These are phyloP conservation scores for Lophochroa leadbeateri DNA, from an alignment of 2,113 vertebrate genomes.

Conservation along the genomic window DNA sequence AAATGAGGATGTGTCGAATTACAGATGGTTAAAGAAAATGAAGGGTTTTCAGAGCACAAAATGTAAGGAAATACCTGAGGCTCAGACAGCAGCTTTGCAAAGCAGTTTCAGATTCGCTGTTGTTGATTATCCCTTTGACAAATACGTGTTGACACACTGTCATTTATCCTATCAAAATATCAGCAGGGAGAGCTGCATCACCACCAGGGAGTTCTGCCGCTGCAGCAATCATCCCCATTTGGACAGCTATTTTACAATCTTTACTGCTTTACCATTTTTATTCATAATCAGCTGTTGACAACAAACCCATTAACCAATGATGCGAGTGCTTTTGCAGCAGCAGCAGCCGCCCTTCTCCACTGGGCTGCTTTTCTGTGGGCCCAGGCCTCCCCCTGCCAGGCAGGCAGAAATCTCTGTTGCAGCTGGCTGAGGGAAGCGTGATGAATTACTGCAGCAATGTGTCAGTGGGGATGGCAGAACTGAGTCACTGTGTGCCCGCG, in stretches of 20 bases:
- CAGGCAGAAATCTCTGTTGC: background rate
- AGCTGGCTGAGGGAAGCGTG: background rate
- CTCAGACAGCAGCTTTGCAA: background rate
- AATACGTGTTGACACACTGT: conserved; percentile 8
- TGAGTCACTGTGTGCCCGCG: background rate
- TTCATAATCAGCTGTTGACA: conserved; percentile 4
- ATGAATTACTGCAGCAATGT: conserved; percentile 22
- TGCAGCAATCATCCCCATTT: background rate
- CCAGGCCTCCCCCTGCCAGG: background rate
- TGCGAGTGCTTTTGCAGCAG: background rate
- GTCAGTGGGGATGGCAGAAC: background rate
- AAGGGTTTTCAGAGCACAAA: background rate
- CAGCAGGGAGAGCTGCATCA: background rate
- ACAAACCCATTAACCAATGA: background rate
- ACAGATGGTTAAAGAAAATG: background rate
- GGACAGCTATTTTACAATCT: background rate
- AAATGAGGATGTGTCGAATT: background rate
- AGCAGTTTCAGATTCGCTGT: background rate
- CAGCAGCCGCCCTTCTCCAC: background rate
- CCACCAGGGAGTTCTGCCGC: background rate
- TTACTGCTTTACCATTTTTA: background rate
- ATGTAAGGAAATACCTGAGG: background rate
- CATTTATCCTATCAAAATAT: conserved; percentile 66
- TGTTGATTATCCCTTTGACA: conserved; percentile 42
- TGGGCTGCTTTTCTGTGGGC: background rate